Percentiles rank a stretch among this genome's conserved stretches.
phyloP scores from a whole-genome alignment of 1,140 invertebrate genomes.

The Panagrolaimus sp. region DNA sequence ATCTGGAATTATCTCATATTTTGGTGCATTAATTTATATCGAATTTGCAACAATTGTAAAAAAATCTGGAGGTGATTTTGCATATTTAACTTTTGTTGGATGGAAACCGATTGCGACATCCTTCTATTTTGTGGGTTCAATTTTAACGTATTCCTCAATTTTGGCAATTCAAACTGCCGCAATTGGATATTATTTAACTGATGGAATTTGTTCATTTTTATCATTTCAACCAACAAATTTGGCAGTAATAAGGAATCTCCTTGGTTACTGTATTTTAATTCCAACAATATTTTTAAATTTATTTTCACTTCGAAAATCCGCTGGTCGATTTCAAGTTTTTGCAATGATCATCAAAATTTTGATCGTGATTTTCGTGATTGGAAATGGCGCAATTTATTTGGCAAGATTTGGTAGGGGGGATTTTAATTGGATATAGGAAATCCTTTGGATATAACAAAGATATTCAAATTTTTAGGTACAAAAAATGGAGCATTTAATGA shows the following conservation, averaged over 20 bases:
- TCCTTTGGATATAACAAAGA: slow-evolving; percentile 34
- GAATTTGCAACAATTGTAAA: slow-evolving; percentile 27
- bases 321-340: slow-evolving; percentile 48
- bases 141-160: slow-evolving; percentile 49
- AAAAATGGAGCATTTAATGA: slow-evolving; percentile 34
- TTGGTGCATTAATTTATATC: slow-evolving; percentile 55
- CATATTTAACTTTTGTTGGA: slow-evolving; percentile 49
- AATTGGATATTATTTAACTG: slow-evolving; percentile 51
- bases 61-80: slow-evolving; percentile 52
- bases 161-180: slow-evolving; percentile 52
- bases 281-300: slow-evolving; percentile 41
- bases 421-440: too few species aligned
- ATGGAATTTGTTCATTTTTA: slow-evolving; percentile 23
- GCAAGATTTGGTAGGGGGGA: background rate
- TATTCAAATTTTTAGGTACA: slow-evolving; percentile 26
- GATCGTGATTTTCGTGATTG: slow-evolving; percentile 44
- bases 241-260: slow-evolving; percentile 19
- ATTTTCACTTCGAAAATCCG: slow-evolving; percentile 45
- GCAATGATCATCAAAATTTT: slow-evolving; percentile 48
- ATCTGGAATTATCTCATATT: slow-evolving; percentile 47
- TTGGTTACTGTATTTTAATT: slow-evolving; percentile 43
- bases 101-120: slow-evolving; percentile 50
- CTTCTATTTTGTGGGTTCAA: slow-evolving; percentile 49
- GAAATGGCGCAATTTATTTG: slow-evolving; percentile 47
- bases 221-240: slow-evolving; percentile 13